Evolutionary conservation across 2,888 invertebrate species (phyloP).

Genomic region (Nebria brevicollis): DNA sequence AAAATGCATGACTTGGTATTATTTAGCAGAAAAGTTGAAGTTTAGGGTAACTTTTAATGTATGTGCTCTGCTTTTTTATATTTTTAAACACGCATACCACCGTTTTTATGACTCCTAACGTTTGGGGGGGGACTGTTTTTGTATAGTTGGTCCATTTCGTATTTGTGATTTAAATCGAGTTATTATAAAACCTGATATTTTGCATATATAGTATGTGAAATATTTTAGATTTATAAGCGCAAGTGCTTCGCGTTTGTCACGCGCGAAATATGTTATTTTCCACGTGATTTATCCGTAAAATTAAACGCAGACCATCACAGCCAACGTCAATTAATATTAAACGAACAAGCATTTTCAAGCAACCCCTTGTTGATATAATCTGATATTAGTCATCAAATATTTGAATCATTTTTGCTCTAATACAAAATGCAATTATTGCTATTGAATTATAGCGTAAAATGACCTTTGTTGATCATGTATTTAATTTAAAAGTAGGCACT

Average conservation of each 20-base stretch:
- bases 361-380: background rate
- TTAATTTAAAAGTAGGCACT: background rate
- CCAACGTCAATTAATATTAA: constrained; percentile 12
- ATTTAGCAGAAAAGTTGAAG: background rate
- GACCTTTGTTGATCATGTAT: background rate
- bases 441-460: background rate
- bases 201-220: background rate
- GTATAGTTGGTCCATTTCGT: too few species aligned
- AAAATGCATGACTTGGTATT: background rate
- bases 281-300: constrained; percentile 31
- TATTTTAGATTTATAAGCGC: constrained; percentile 17
- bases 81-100: too few species aligned
- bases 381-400: background rate
- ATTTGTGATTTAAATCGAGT: too few species aligned
- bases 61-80: too few species aligned
- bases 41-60: too few species aligned
- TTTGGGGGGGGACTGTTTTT: too few species aligned
- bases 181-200: too few species aligned
- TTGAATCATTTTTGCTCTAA: too few species aligned
- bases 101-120: too few species aligned
- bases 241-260: constrained; percentile 4
- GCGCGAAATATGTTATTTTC: constrained; percentile 28
- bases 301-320: constrained; percentile 25
- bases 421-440: too few species aligned
- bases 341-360: background rate